Percentiles rank a stretch among this genome's conserved stretches.
These are phyloP conservation scores for Drosophila kikkawai DNA, from an alignment of 1,140 invertebrate species.

Conservation along the genomic window DNA sequence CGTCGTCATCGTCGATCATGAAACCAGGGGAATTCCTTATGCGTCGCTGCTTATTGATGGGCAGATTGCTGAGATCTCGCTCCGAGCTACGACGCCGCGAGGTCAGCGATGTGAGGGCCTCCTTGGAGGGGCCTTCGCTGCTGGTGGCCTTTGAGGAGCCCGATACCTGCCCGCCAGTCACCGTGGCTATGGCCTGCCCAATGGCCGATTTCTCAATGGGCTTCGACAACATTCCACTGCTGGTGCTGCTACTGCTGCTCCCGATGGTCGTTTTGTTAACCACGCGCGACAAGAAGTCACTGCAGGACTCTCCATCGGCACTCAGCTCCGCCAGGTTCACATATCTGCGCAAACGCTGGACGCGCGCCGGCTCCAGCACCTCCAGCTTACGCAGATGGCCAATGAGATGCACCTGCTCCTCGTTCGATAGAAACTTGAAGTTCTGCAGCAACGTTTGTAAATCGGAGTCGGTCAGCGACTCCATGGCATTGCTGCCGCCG, in stretches of 20 bases:
- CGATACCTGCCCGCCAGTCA: background rate
- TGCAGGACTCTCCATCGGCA: constrained; percentile 62
- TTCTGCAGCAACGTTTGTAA: constrained; percentile 91
- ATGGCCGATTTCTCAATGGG: background rate
- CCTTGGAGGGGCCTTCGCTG: background rate
- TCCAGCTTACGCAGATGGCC: constrained; percentile 92
- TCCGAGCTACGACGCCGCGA: constrained; percentile 27
- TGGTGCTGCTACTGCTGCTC: background rate
- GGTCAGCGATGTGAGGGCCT: constrained; percentile 6
- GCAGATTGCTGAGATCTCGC: background rate
- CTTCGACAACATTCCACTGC: background rate
- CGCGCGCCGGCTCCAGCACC: constrained; percentile 88
- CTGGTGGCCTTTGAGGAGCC: background rate
- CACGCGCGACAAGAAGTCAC: constrained; percentile 56
- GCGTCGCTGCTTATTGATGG: constrained; percentile 30
- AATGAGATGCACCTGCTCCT: constrained; percentile 92
- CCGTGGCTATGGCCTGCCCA: background rate
- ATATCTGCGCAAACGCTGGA: constrained; percentile 89
- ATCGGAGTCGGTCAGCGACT: constrained; percentile 90
- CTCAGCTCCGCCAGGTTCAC: constrained; percentile 87
- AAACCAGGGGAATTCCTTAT: constrained; percentile 62
- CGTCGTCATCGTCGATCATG: constrained; percentile 85
- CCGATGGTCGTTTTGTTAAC: constrained; percentile 6
- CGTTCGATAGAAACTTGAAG: constrained; percentile 90
- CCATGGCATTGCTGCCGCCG: constrained; percentile 86